Percentiles rank a stretch among this genome's conserved stretches.
Evolutionary conservation across 2,888 invertebrate species (phyloP).

Genomic region (Carcina quercana): DNA sequence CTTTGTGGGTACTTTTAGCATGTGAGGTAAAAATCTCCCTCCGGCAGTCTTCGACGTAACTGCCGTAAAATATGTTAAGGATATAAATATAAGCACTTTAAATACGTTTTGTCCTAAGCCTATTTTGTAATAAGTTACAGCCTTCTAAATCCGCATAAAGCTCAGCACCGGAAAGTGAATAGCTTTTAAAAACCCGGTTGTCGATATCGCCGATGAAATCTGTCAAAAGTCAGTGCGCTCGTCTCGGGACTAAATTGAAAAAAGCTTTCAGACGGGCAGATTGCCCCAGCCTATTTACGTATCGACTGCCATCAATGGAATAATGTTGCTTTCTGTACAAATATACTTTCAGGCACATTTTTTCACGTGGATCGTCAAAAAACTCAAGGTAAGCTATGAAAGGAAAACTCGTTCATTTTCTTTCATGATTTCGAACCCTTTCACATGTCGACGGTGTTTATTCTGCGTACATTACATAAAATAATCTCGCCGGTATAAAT

Average conservation of each 20-base stretch:
- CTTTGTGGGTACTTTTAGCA: too few relatives aligned
- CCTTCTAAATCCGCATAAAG: slow-evolving; percentile 4
- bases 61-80: too few relatives aligned
- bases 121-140: slow-evolving; percentile 4
- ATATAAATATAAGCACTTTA: too few relatives aligned
- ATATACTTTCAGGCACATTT: slow-evolving; percentile 27
- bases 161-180: slow-evolving; percentile 2
- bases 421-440: background rate
- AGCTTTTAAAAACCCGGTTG: slow-evolving; percentile 12
- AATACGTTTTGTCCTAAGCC: slow-evolving; percentile 5
- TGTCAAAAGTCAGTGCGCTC: slow-evolving; percentile 22
- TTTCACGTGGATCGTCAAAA: slow-evolving; percentile 13
- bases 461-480: background rate
- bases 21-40: too few relatives aligned
- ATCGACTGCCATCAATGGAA: slow-evolving; percentile 31
- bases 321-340: slow-evolving; percentile 34
- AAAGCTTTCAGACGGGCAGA: slow-evolving; percentile 32
- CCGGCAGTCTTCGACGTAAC: too few relatives aligned
- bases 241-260: slow-evolving; percentile 30
- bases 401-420: slow-evolving; percentile 4
- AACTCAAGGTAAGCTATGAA: slow-evolving; percentile 10
- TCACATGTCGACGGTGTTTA: slow-evolving; percentile 1
- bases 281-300: slow-evolving; percentile 30
- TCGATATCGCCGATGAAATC: slow-evolving; percentile 17
- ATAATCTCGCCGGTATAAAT: background rate